A percentile compares a stretch with the other conserved stretches of the same genome.
Evolutionary conservation across 1,140 invertebrate genomes (phyloP).

Genomic region (Cherax destructor): DNA sequence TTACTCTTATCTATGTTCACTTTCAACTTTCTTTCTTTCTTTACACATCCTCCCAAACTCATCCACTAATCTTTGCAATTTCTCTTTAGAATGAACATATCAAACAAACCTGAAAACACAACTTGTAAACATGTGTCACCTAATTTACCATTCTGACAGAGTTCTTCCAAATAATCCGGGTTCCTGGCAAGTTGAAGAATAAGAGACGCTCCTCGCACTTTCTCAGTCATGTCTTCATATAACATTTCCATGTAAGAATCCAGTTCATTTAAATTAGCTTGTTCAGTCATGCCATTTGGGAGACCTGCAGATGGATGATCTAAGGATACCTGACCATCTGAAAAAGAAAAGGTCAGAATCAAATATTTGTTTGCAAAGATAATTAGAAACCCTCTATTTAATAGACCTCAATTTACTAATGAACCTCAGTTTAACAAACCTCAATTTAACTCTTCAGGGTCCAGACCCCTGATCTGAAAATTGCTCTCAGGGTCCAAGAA

Average conservation of each 20-base stretch:
- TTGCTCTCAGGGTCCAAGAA: too few relatives aligned
- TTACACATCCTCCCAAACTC: too few relatives aligned
- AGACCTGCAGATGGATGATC: conserved; percentile 28
- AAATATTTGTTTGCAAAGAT: not conserved
- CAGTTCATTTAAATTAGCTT: conserved; percentile 83
- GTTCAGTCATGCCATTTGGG: conserved; percentile 35
- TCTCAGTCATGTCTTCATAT: conserved; percentile 96
- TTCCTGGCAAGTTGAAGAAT: conserved; percentile 93
- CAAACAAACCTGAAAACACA: too few relatives aligned
- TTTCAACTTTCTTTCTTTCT: too few relatives aligned
- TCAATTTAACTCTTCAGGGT: not conserved
- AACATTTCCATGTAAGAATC: conserved; percentile 96
- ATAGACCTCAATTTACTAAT: not conserved
- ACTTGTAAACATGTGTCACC: too few relatives aligned
- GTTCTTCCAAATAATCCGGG: conserved; percentile 94
- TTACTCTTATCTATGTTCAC: too few relatives aligned
- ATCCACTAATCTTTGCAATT: too few relatives aligned
- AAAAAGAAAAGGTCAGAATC: not conserved
- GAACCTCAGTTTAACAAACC: not conserved
- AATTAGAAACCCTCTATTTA: not conserved
- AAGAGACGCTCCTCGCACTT: conserved; percentile 93
- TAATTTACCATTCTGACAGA: conserved; percentile 90
- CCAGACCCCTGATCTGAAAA: too few relatives aligned
- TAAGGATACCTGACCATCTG: conserved; percentile 42
- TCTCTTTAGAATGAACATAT: too few relatives aligned